These are phyloP conservation scores for Entelurus aequoreus DNA, from an alignment of 2,113 vertebrate species.

Conservation along the genomic window DNA sequence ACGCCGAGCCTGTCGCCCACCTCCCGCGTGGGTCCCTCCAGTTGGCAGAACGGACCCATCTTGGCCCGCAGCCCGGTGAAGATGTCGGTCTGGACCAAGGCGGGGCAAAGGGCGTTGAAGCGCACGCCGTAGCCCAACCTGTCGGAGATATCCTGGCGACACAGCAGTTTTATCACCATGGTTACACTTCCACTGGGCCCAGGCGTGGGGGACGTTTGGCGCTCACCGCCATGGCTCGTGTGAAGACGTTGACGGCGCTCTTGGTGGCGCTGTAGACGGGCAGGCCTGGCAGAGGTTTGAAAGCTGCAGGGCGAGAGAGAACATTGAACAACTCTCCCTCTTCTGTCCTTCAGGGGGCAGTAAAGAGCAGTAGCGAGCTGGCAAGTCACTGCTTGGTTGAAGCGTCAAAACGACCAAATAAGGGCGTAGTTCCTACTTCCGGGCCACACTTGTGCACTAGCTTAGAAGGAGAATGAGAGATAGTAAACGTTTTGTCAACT, in stretches of 20 bases:
- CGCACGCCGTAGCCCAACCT: slow-evolving; percentile 53
- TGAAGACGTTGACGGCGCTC: slow-evolving; percentile 66
- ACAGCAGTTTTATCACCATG: not conserved
- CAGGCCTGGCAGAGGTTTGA: slow-evolving; percentile 36
- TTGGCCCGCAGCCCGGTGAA: not conserved
- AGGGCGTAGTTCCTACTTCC: no score
- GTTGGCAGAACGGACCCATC: slow-evolving; percentile 30
- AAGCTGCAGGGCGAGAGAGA: slow-evolving; percentile 34
- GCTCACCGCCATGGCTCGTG: slow-evolving; percentile 64
- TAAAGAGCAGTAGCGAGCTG: no score
- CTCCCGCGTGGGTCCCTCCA: not conserved
- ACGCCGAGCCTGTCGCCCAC: not conserved
- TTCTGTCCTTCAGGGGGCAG: no score
- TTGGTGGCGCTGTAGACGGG: slow-evolving; percentile 73
- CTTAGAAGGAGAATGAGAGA: no score
- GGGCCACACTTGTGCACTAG: no score
- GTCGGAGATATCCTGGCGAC: slow-evolving; percentile 33
- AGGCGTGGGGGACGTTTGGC: not conserved
- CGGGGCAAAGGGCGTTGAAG: slow-evolving; percentile 63
- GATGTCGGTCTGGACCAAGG: slow-evolving; percentile 57
- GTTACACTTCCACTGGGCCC: not conserved
- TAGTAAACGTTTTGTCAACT: no score
- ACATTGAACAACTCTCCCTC: not conserved
- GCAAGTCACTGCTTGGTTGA: no score
- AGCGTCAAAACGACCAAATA: no score